Evolutionary conservation across 2,797 vertebrate species (phyloP).

Genomic region (Benthosema pterotum): DNA sequence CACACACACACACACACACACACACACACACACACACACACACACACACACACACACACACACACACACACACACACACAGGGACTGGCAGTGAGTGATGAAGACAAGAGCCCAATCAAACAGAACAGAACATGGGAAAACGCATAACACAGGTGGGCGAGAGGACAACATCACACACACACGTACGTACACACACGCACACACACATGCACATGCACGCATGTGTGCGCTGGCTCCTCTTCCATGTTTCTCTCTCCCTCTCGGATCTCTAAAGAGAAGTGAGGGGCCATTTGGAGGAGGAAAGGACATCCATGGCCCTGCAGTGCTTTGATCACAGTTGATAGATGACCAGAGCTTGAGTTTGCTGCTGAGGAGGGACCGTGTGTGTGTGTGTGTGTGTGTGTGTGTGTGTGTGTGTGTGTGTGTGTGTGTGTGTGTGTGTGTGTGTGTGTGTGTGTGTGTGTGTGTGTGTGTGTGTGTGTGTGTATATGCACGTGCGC

Average conservation of each 20-base stretch:
- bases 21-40: neutral
- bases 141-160: constrained; percentile 22
- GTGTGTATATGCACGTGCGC: neutral
- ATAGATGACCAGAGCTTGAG: constrained; percentile 55
- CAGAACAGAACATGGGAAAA: constrained; percentile 18
- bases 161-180: constrained; percentile 7
- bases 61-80: constrained; percentile 9
- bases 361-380: constrained; percentile 9
- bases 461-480: neutral
- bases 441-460: constrained; percentile 2
- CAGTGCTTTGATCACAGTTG: constrained; percentile 50
- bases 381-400: neutral
- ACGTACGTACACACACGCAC: no score
- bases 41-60: constrained; percentile 8
- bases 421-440: neutral
- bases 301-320: constrained; percentile 50
- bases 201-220: no score
- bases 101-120: constrained; percentile 21
- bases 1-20: constrained; percentile 8
- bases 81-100: constrained; percentile 47
- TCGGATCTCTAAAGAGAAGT: constrained; percentile 36
- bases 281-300: constrained; percentile 50
- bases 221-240: no score
- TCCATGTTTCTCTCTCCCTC: constrained; percentile 8
- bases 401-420: neutral